A percentile compares a stretch with the other conserved stretches of the same genome.
Evolutionary conservation across 2,888 invertebrate species (phyloP).

Genomic region (Clistopyga incitator): DNA sequence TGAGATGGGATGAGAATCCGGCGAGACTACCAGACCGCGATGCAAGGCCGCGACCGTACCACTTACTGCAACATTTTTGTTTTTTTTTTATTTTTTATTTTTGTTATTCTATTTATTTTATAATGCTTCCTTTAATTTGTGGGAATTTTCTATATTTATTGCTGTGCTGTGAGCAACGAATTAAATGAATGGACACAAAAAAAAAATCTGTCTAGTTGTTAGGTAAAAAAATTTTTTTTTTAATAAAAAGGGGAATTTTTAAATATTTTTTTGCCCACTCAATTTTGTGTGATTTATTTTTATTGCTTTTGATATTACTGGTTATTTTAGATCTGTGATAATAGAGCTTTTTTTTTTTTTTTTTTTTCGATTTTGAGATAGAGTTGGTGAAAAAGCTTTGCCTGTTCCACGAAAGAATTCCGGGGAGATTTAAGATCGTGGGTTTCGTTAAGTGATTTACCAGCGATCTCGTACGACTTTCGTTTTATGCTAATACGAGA

Average conservation of each 20-base stretch:
- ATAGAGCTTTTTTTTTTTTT: no score
- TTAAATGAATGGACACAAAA: not conserved
- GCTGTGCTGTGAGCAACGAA: not conserved
- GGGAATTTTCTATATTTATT: not conserved
- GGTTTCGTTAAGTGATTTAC: slow-evolving; percentile 28
- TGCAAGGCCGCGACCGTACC: slow-evolving; percentile 41
- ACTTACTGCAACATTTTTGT: not conserved
- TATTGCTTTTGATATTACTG: no score
- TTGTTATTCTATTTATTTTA: no score
- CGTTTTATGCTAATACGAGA: slow-evolving; percentile 53
- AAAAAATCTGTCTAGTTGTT: not conserved
- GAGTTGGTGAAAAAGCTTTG: not conserved
- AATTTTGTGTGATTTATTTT: no score
- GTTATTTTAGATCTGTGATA: no score
- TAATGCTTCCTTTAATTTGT: not conserved
- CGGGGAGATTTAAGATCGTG: not conserved
- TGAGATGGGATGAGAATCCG: slow-evolving; percentile 24
- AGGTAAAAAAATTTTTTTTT: no score
- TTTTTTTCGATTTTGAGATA: not conserved
- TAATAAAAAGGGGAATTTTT: no score
- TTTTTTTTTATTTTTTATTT: not conserved
- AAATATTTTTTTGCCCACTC: no score
- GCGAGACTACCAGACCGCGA: slow-evolving; percentile 32
- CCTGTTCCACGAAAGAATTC: not conserved
- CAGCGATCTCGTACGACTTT: slow-evolving; percentile 41